phyloP scores from a whole-genome alignment of 2,888 invertebrate species.

The Calliphora vomitoria region DNA sequence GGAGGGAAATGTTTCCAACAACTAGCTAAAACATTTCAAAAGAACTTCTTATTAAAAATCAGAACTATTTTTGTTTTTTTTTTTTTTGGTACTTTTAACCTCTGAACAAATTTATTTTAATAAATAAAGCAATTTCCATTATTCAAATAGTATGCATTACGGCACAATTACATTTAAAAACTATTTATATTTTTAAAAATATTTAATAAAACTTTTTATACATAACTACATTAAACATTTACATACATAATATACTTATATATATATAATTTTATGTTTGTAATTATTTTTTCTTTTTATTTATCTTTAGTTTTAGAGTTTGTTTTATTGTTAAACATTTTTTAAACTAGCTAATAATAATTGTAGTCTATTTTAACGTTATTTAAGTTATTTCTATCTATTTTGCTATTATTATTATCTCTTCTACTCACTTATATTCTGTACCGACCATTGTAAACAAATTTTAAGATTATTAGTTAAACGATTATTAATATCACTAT shows the following conservation, averaged over 20 bases:
- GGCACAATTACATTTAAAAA: conserved; percentile 38
- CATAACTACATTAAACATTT: background rate
- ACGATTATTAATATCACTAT: conserved; percentile 26
- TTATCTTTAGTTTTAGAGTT: conserved; percentile 42
- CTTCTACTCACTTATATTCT: conserved; percentile 1
- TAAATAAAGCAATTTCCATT: too few relatives aligned
- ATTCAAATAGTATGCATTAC: conserved; percentile 42
- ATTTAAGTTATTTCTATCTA: conserved; percentile 13
- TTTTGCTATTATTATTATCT: background rate
- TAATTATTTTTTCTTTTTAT: conserved; percentile 46
- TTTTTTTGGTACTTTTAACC: too few relatives aligned
- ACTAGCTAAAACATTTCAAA: too few relatives aligned
- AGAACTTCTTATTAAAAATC: too few relatives aligned
- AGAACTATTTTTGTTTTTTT: too few relatives aligned
- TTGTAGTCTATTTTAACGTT: conserved; percentile 10
- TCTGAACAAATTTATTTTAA: too few relatives aligned
- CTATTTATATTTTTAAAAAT: conserved; percentile 36
- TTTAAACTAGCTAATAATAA: conserved; percentile 18
- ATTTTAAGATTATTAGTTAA: conserved; percentile 9
- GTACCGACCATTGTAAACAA: conserved; percentile 34
- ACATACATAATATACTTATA: background rate
- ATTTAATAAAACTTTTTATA: conserved; percentile 43
- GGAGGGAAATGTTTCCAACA: too few relatives aligned
- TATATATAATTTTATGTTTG: background rate
- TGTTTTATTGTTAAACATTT: conserved; percentile 10